Base-by-base conservation (phyloP, 2,797 vertebrate species). In the Salmo trutta region DNA sequence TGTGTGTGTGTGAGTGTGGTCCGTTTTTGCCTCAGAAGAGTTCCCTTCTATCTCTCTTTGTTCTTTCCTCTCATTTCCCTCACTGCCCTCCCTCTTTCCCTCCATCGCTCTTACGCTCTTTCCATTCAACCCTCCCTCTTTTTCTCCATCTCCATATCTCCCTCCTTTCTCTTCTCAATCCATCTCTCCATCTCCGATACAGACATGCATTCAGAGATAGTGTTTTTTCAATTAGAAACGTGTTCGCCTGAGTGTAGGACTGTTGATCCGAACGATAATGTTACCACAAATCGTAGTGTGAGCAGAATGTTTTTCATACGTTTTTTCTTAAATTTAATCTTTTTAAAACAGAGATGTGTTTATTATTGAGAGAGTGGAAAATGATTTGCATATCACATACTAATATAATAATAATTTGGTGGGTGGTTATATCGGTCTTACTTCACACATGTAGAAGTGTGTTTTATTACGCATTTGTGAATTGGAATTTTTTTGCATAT, bases 141-240 rank as follows among this genome's bases (percentile, higher is more conserved):
- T 47, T 65, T 19, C 73, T 14, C 59, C 64, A 51, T 6, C 56
- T 76, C 71, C 77, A 8, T 73, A 17, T 51, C 62, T 75, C 75
- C 73, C 79, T 81, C 77, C 15, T 14, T 79, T 81, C 84, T 75
- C 68, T 59, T 75, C 83, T 76, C 86, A 85, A 86, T 85, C 82
- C 75, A 77, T 27, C 15, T 16, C 66, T 36, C 66, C 29, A 0
- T 16, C 6, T 7, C 66, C 31, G 24, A 64, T 10, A 24, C 21
- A 64, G 56, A 62, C 7, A 62, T 10, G 56, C 56, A 21, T 62
- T 7, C 21, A 64, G 24, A 24, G 59, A 2, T 8, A n/a, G 21
- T 8, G 21, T 62, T 21, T 21, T 62, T 24, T 24, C n/a, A 62
- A 62, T 59, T 5, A 7, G n/a, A n/a, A 56, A 19, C 19, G n/a